Conservation (phyloP, 2,113 vertebrate species). For the Pituophis catenifer region DNA sequence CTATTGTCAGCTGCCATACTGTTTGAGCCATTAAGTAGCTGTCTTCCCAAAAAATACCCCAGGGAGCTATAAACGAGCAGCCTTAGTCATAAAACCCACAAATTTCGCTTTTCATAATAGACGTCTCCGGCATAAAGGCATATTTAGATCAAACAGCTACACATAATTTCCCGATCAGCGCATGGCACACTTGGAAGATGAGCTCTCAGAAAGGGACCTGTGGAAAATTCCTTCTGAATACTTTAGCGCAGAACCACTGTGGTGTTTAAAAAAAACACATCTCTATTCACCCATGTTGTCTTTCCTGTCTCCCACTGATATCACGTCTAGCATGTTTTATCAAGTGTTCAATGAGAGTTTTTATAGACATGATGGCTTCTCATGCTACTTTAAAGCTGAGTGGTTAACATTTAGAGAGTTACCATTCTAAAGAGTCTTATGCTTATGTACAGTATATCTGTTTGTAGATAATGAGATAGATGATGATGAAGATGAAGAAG, state of each 20-base stretch:
- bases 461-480: neutral
- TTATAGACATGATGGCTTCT: neutral
- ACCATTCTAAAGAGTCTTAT: neutral
- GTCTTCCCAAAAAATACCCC: slow-evolving; percentile 50
- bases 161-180: slow-evolving; percentile 10
- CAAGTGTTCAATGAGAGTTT: neutral
- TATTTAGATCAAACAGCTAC: slow-evolving; percentile 26
- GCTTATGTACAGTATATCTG: neutral
- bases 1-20: slow-evolving; percentile 47
- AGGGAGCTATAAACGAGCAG: slow-evolving; percentile 54
- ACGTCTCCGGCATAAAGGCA: slow-evolving; percentile 46
- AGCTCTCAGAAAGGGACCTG: neutral
- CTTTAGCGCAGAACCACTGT: neutral
- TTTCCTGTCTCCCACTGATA: neutral
- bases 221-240: neutral
- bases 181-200: neutral
- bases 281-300: neutral
- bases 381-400: neutral
- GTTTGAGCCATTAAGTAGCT: slow-evolving; percentile 63
- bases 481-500: no score
- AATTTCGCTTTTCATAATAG: slow-evolving; percentile 50
- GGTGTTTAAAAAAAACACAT: neutral
- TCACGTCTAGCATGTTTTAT: neutral
- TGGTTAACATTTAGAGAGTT: neutral
- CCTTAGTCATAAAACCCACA: slow-evolving; percentile 47